Percentiles rank a stretch among this genome's conserved stretches.
These are phyloP conservation scores for Brachionus sp. DNA, from an alignment of 1,140 invertebrate species.

Conservation along the genomic window DNA sequence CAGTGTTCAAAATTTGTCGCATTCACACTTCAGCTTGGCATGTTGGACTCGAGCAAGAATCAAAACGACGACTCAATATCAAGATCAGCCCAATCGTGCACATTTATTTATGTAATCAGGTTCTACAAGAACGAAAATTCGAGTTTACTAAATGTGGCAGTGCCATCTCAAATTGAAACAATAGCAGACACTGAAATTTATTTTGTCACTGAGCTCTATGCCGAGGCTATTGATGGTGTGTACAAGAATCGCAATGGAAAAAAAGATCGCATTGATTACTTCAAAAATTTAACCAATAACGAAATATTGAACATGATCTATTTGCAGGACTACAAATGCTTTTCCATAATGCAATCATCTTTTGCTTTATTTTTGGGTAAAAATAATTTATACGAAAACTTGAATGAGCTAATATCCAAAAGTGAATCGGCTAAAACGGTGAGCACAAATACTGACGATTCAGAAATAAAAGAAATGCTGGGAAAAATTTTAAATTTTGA, in stretches of 20 bases:
- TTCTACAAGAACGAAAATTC: not conserved
- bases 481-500: not conserved
- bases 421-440: not conserved
- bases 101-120: not conserved
- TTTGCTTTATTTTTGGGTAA: slow-evolving; percentile 10
- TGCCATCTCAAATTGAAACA: not conserved
- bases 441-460: not conserved
- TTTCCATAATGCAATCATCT: not conserved
- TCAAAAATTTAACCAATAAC: slow-evolving; percentile 22
- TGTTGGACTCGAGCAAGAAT: not conserved
- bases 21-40: not conserved
- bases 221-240: slow-evolving; percentile 8
- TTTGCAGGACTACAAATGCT: slow-evolving; percentile 39
- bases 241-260: not conserved
- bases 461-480: not conserved
- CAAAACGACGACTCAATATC: not conserved
- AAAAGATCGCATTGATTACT: slow-evolving; percentile 19
- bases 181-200: not conserved
- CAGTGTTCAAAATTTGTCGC: slow-evolving; percentile 24
- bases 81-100: not conserved
- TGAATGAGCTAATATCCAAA: not conserved
- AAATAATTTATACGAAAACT: not conserved
- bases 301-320: slow-evolving; percentile 41
- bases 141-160: not conserved
- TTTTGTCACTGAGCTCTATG: not conserved